Evolutionary conservation across 2,888 invertebrate genomes (phyloP), one percentile per base, ranked within the genome.

Genomic region (Syrphus vitripennis): DNA sequence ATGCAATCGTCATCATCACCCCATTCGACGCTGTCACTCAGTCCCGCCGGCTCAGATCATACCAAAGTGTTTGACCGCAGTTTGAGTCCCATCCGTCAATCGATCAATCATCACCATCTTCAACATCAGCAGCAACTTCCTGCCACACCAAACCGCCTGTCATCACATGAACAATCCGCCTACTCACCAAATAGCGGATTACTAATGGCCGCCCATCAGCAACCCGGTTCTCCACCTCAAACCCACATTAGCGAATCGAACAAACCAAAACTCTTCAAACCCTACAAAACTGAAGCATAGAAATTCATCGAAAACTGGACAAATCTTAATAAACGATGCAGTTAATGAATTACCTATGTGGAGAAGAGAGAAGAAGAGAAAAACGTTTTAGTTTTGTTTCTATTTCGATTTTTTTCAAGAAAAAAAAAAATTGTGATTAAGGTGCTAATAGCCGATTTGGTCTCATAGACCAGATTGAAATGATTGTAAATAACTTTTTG

Each of bases 221-320:
- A 90, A 90, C 88, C 90, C 88, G 50, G 45, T 0, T 86, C 84
- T 1, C 84, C 84, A 29, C 59, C 77, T 24, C 86, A 86, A 45
- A 14, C 89, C 88, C 42, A 89, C 90, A 14, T 89, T 89, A 14
- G 88, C 89, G 45, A 86, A 10, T 69, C 82, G 1, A 91, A 93
- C 48, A 94, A 94, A 89, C 95, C 95, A 0, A 95, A 95, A 90
- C 93, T 96, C 26, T 96, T 96, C 90, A 96, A 96, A 90, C 96
- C 96, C 1, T 96, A 96, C 93, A 96, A 96, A 89, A 92, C 92
- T 79, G 92, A 92, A 88, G 90, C 90, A 79, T 92, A 90, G 48
- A 65, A 19, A n/a, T 3, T n/a, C 0, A 14, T n/a, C n/a, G n/a
- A 63, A 10, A 26, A 1, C 21, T 24, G 21, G 21, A 21, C 21